A percentile compares a stretch with the other conserved stretches of the same genome.
Evolutionary conservation across 2,888 invertebrate genomes (phyloP).

Genomic region (Resseliella maxima): DNA sequence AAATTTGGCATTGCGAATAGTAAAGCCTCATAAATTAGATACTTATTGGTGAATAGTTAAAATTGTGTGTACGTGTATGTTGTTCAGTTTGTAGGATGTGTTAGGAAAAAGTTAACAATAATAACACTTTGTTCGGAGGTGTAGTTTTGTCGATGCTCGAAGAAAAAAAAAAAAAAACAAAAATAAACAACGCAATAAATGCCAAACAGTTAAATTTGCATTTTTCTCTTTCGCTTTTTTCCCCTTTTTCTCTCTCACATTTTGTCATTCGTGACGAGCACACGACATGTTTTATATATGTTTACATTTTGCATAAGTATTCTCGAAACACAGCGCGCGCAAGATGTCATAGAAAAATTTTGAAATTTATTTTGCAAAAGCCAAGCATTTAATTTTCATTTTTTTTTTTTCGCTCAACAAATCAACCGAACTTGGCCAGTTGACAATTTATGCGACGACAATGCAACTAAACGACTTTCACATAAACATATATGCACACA

Average conservation of each 20-base stretch:
- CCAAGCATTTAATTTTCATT: neutral
- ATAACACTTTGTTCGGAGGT: neutral
- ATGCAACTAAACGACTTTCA: neutral
- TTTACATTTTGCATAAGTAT: neutral
- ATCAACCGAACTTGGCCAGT: neutral
- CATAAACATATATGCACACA: neutral
- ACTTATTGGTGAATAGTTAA: slow-evolving; percentile 21
- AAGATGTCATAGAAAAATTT: neutral
- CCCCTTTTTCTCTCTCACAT: neutral
- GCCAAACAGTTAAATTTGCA: slow-evolving; percentile 28
- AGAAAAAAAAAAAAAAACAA: too few relatives aligned
- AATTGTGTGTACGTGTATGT: neutral
- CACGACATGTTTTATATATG: neutral
- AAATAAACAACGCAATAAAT: slow-evolving; percentile 34
- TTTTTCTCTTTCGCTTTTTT: neutral
- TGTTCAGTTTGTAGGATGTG: neutral
- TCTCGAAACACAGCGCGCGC: neutral
- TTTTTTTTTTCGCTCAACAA: neutral
- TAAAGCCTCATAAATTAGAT: neutral
- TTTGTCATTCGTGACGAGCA: neutral
- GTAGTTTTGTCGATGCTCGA: neutral
- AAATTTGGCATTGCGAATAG: neutral
- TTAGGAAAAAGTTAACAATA: slow-evolving; percentile 31
- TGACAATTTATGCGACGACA: slow-evolving; percentile 30
- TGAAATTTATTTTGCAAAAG: neutral